Conservation (phyloP, 1,140 invertebrate genomes). For the Holotrichia oblita region DNA sequence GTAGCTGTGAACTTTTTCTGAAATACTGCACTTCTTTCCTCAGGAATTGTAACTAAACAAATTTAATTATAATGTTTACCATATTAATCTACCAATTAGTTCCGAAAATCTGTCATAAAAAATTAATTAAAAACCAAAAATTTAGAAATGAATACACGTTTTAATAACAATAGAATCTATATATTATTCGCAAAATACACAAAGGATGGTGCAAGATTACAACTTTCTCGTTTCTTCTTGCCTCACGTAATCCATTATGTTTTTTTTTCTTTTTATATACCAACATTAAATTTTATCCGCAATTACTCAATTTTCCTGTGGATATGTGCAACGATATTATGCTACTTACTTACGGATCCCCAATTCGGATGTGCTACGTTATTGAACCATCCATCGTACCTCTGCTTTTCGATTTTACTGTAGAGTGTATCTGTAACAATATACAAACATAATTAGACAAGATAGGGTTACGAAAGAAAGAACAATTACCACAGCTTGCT, state of each 20-base stretch:
- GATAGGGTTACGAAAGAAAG: not conserved
- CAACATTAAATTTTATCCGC: not conserved
- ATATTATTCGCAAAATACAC: not conserved
- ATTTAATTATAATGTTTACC: too few species aligned
- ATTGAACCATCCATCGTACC: conserved; percentile 99
- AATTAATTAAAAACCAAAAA: too few species aligned
- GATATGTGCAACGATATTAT: not conserved
- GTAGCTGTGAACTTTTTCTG: too few species aligned
- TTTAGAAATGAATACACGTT: too few species aligned
- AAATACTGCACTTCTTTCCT: too few species aligned
- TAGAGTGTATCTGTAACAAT: conserved; percentile 20
- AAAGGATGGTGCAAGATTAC: not conserved
- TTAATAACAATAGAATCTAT: not conserved
- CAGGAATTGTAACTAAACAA: too few species aligned
- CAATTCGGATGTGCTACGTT: conserved; percentile 96
- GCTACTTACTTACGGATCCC: conserved; percentile 90
- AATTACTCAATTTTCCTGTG: not conserved
- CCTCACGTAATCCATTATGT: not conserved
- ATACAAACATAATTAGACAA: not conserved
- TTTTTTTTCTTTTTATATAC: not conserved
- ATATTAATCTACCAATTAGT: too few species aligned
- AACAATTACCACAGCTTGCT: not conserved
- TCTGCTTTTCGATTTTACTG: conserved; percentile 78
- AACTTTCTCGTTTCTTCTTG: not conserved
- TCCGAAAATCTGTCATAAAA: too few species aligned